Evolutionary conservation across 2,888 invertebrate genomes (phyloP), one percentile per base, ranked within the genome.

Genomic region (Parasteatoda lunata): DNA sequence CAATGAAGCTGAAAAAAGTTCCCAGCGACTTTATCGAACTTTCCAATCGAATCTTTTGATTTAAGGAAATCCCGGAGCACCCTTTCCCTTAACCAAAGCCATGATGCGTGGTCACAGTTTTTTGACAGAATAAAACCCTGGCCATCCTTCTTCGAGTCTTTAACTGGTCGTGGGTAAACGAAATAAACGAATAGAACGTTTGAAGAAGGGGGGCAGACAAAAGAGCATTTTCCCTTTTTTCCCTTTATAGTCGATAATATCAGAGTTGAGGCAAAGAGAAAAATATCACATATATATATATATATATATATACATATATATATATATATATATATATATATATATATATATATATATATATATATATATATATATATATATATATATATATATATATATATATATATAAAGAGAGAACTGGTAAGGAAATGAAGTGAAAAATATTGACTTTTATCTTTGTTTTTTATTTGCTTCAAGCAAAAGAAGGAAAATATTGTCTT

Each of bases 91-190:
- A 59, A 13, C 47, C 13, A 73, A 79, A 81, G 54, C 73, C 54
- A 73, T 11, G 68, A 73, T 54, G 80, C 80, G 80, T 81, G 73
- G 66, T 73, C 54, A 73, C 80, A 73, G 54, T 66, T 81, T 81
- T 72, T 73, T 81, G 80, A 81, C 80, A 81, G 54, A 81, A 45
- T 81, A 81, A 80, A 73, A 52, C 73, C 73, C 48, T 8, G 66
- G 73, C 72, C 72, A 81, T 81, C 59, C 52, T 68, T 75, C 73
- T 79, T 64, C 51, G 30, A 30, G 5, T 45, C 52, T 15, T 72
- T 52, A 68, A 66, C 80, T 45, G 49, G 30, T 72, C n/a, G 7
- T 54, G 13, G 73, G 47, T 69, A 11, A 15, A 11, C 70, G 30
- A 64, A 81, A 13, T 47, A 73, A 64, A 45, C 65, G 64, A 66